Percentiles rank a stretch among this genome's conserved stretches.
phyloP scores from a whole-genome alignment of 2,888 invertebrate genomes.

The Euspilapteryx auroguttella region DNA sequence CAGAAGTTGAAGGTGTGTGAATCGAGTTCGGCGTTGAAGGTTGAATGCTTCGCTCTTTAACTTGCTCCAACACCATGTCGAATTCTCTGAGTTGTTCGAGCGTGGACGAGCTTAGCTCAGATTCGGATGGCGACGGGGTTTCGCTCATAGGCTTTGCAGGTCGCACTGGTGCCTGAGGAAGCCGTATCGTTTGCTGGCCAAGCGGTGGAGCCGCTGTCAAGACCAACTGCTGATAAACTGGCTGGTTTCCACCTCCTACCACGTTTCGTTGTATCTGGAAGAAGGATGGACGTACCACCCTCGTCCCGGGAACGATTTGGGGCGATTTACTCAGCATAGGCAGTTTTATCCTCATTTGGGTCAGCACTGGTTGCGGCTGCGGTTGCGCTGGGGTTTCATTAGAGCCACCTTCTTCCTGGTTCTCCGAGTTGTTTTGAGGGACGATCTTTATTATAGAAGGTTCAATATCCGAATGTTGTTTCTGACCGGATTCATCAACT shows the following conservation, averaged over 20 bases:
- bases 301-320: constrained; percentile 56
- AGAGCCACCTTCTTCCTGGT: constrained; percentile 24
- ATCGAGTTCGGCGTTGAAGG: constrained; percentile 34
- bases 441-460: constrained; percentile 50
- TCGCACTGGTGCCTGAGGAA: constrained; percentile 28
- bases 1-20: constrained; percentile 14
- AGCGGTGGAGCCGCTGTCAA: constrained; percentile 47
- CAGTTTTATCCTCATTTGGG: constrained; percentile 55
- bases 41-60: constrained; percentile 73
- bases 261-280: constrained; percentile 66
- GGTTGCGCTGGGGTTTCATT: constrained; percentile 25
- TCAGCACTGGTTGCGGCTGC: constrained; percentile 41
- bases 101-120: constrained; percentile 74
- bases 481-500: constrained; percentile 35
- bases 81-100: constrained; percentile 78
- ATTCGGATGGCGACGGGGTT: constrained; percentile 42
- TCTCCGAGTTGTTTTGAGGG: constrained; percentile 28
- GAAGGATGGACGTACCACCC: constrained; percentile 57
- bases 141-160: constrained; percentile 27
- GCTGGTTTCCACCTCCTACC: constrained; percentile 57
- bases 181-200: constrained; percentile 40
- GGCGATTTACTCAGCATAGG: constrained; percentile 56
- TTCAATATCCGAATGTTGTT: constrained; percentile 37
- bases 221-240: constrained; percentile 52
- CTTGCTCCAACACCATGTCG: constrained; percentile 79